Evolutionary conservation across 2,888 invertebrate species (phyloP), one percentile per base, ranked within the genome.

Genomic region (Dioctria linearis): DNA sequence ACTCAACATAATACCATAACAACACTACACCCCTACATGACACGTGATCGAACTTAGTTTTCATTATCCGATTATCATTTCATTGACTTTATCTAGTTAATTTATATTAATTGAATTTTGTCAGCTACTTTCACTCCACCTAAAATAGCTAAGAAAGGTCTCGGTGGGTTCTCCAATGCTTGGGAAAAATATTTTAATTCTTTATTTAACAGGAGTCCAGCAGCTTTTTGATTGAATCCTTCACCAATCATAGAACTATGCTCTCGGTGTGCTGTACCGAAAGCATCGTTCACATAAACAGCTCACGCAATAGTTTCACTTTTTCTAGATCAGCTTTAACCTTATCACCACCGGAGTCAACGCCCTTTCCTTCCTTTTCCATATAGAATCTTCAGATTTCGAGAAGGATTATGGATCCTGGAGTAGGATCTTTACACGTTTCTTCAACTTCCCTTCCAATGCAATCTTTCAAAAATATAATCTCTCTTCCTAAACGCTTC

Each of bases 111-210:
- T 86, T 95, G 95, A 85, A 99, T 99, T 90, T 99, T 99, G 88
- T 99, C 99, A 9, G 98, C 97, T 1, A 99, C 99, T 90, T 99
- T 99, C 59, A 99, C 99, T 82, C 99, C 99, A 82, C 99, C 99
- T 83, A 99, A 92, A 86, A 99, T 99, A 2, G 99, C 99, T 84
- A 99, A 91, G 91, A 99, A 99, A 71, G 99, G 99, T 86, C 95
- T 93, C 87, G 96, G 95, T 79, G 99, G 99, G 86, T 97, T 96
- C 87, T 99, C 97, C 82, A 99, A 90, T 61, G 99, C 99, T 88
- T 98, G 98, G 3, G 98, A 96, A 90, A 99, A 99, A 88, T 99
- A 99, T 80, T 95, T 93, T 13, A 99, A 91, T 89, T 99, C 99
- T 86, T 98, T 99, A 89, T 98, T 98, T 83, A 99, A 90, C 75